These are phyloP conservation scores for Sceloporus undulatus DNA, from an alignment of 2,113 vertebrate species.

Conservation along the genomic window DNA sequence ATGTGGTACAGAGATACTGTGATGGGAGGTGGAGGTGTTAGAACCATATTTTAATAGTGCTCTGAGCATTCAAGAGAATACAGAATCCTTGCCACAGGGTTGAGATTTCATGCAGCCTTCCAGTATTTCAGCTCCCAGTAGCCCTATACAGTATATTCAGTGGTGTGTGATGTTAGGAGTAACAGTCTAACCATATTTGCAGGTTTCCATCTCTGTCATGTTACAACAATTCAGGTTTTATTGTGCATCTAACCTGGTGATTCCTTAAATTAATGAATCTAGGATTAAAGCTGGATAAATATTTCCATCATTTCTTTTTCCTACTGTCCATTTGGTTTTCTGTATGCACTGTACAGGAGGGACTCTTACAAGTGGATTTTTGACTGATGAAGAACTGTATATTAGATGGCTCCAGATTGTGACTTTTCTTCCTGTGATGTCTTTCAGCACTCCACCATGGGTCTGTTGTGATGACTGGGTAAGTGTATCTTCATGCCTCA, in stretches of 20 bases:
- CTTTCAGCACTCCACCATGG: constrained; percentile 89
- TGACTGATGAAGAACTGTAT: constrained; percentile 85
- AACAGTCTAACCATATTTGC: too few relatives aligned
- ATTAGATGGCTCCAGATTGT: constrained; percentile 90
- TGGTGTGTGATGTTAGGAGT: too few relatives aligned
- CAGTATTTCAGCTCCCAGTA: too few relatives aligned
- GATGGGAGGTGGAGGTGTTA: not conserved
- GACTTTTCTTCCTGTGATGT: constrained; percentile 90
- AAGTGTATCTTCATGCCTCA: not conserved
- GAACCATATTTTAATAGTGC: not conserved
- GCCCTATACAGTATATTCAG: too few relatives aligned
- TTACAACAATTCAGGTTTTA: not conserved
- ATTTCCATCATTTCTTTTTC: not conserved
- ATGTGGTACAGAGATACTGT: not conserved
- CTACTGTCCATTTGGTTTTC: not conserved
- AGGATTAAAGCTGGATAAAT: not conserved
- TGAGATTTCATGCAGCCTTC: too few relatives aligned
- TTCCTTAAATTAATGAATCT: constrained; percentile 1
- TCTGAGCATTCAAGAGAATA: not conserved
- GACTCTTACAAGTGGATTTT: constrained; percentile 74
- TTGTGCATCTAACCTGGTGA: not conserved
- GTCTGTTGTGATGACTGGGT: constrained; percentile 84
- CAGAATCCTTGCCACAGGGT: not conserved
- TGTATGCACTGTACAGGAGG: constrained; percentile 78
- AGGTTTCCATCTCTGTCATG: too few relatives aligned